These are phyloP conservation scores for Hypena proboscidalis DNA, from an alignment of 2,888 invertebrate species.

Conservation along the genomic window DNA sequence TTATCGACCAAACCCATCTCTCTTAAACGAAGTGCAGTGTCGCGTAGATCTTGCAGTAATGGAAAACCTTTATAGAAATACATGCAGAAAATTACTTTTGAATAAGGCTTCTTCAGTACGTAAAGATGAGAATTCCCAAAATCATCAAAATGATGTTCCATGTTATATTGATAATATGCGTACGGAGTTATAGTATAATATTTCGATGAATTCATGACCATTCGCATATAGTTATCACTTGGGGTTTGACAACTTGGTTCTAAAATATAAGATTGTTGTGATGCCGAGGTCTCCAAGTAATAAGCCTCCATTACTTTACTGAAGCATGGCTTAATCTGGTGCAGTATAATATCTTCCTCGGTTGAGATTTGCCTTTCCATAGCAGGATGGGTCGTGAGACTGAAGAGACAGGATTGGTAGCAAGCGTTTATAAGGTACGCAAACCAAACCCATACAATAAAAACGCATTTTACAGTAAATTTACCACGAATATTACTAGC, in stretches of 20 bases:
- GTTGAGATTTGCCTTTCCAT: constrained; percentile 34
- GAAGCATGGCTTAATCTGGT: constrained; percentile 26
- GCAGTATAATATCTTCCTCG: constrained; percentile 23
- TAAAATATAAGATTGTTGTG: too few species aligned
- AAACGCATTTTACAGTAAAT: constrained; percentile 25
- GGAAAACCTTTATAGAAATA: constrained; percentile 34
- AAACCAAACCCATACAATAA: constrained; percentile 59
- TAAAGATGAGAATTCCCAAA: neutral
- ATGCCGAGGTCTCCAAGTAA: neutral
- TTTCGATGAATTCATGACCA: too few species aligned
- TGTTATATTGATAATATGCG: neutral
- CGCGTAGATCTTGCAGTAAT: constrained; percentile 11
- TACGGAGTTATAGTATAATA: neutral
- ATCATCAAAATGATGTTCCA: neutral
- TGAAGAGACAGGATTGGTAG: constrained; percentile 47
- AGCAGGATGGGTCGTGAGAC: constrained; percentile 43
- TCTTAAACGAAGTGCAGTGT: constrained; percentile 14
- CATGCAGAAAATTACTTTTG: neutral
- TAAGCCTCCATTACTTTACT: neutral
- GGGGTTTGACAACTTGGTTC: too few species aligned
- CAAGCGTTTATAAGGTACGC: constrained; percentile 46
- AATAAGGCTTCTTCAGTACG: neutral
- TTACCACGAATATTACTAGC: constrained; percentile 16
- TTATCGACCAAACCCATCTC: constrained; percentile 25
- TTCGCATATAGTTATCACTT: too few species aligned